phyloP scores from a whole-genome alignment of 2,113 vertebrate genomes.

The Pyrgilauda ruficollis region DNA sequence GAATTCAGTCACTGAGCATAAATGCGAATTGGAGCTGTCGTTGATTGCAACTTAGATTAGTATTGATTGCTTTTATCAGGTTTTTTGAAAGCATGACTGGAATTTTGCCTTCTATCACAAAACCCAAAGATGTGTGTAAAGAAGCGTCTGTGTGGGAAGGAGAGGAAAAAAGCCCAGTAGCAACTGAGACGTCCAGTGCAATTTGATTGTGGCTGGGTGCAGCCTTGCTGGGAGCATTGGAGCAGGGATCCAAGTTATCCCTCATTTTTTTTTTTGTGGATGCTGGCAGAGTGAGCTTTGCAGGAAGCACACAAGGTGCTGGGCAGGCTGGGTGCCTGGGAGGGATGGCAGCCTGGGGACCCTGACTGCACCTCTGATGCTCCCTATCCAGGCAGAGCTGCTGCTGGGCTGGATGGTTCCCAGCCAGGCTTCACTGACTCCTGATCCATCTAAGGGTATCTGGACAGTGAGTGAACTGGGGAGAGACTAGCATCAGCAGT shows the following conservation, averaged over 20 bases:
- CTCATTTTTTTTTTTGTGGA: rapidly evolving
- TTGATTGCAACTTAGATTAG: background rate
- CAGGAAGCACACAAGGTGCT: background rate
- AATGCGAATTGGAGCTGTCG: background rate
- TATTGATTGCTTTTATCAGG: background rate
- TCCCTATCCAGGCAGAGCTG: background rate
- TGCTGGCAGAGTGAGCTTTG: background rate
- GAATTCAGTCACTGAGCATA: background rate
- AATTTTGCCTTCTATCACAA: background rate
- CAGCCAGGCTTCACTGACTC: background rate
- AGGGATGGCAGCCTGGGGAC: background rate
- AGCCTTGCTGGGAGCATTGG: background rate
- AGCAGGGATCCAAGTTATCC: background rate
- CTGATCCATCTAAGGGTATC: background rate
- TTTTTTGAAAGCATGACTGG: background rate
- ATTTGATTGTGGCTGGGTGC: background rate
- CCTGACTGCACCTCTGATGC: background rate
- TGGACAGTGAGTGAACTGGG: rapidly evolving
- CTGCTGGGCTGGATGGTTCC: background rate
- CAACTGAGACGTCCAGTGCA: background rate
- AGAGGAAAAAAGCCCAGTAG: background rate
- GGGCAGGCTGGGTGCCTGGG: background rate
- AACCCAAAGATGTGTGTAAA: background rate
- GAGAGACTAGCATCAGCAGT: background rate
- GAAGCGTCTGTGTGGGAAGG: background rate